Evolutionary conservation across 1,140 invertebrate genomes (phyloP).

Genomic region (Portunus trituberculatus): DNA sequence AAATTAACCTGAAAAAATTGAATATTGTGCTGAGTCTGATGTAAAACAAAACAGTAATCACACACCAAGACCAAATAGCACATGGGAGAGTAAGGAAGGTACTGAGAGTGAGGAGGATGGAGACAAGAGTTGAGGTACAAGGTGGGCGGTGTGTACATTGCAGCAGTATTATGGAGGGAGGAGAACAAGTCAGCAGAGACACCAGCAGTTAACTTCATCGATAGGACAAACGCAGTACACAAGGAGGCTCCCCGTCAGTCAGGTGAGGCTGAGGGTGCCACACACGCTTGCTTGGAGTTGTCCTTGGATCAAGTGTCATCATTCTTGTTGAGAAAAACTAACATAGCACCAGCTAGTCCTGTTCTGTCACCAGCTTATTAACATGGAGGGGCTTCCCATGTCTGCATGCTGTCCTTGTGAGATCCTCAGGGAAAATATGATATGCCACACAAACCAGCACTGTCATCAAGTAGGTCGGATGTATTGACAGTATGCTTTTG

Average conservation of each 20-base stretch:
- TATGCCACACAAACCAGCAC: too few species aligned
- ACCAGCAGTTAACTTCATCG: conserved; percentile 45
- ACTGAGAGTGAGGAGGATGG: background rate
- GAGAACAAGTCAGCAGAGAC: conserved; percentile 59
- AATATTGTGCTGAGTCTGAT: too few species aligned
- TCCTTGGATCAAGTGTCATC: background rate
- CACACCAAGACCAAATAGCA: too few species aligned
- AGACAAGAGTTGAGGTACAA: background rate
- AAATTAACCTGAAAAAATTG: too few species aligned
- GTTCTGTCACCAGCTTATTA: background rate
- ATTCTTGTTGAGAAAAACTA: background rate
- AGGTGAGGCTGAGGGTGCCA: conserved; percentile 58
- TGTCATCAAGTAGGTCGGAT: too few species aligned
- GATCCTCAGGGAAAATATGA: background rate
- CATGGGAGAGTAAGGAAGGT: background rate
- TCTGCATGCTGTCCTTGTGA: background rate
- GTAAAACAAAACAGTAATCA: too few species aligned
- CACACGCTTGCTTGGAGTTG: conserved; percentile 41
- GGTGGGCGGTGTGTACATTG: conserved; percentile 52
- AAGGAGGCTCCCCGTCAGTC: conserved; percentile 50
- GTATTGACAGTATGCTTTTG: too few species aligned
- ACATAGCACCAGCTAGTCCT: background rate
- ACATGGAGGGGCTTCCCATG: background rate
- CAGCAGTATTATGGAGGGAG: conserved; percentile 61
- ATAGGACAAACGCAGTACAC: conserved; percentile 59